phyloP scores from a whole-genome alignment of 2,888 invertebrate species.

The Camptogramma bilineatum region DNA sequence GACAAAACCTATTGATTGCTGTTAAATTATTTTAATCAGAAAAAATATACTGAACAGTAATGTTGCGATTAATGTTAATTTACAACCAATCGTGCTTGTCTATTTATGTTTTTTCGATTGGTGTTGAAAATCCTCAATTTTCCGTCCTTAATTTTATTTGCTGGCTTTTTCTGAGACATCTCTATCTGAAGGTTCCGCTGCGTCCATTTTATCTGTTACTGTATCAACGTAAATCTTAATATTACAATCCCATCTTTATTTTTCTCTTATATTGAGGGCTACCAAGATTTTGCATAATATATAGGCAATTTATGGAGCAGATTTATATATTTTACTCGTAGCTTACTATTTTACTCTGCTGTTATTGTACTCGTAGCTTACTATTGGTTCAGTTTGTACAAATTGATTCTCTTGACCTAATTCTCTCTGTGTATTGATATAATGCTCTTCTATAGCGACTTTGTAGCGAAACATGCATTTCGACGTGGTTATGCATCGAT shows the following conservation, averaged over 20 bases:
- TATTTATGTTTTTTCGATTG: too few relatives aligned
- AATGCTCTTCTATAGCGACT: too few relatives aligned
- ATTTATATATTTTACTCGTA: constrained; percentile 20
- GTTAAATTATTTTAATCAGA: too few relatives aligned
- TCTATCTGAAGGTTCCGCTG: not conserved
- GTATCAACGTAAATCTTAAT: constrained; percentile 43
- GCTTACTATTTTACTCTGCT: not conserved
- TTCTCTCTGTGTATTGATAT: too few relatives aligned
- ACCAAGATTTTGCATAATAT: constrained; percentile 23
- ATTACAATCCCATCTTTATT: constrained; percentile 35
- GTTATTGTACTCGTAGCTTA: constrained; percentile 8
- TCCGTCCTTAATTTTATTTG: not conserved
- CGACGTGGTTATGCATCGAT: too few relatives aligned
- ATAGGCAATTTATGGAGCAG: constrained; percentile 14
- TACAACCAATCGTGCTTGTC: too few relatives aligned
- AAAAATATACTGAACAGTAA: too few relatives aligned
- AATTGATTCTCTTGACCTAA: not conserved
- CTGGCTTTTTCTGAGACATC: not conserved
- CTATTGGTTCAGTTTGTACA: not conserved
- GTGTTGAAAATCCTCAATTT: too few relatives aligned
- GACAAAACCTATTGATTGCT: too few relatives aligned
- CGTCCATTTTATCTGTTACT: constrained; percentile 30
- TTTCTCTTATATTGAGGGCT: constrained; percentile 33
- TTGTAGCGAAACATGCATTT: too few relatives aligned
- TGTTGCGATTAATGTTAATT: too few relatives aligned